These are phyloP conservation scores for Caenorhabditis zanzibari DNA, from an alignment of 2,888 invertebrate species.

Conservation along the genomic window DNA sequence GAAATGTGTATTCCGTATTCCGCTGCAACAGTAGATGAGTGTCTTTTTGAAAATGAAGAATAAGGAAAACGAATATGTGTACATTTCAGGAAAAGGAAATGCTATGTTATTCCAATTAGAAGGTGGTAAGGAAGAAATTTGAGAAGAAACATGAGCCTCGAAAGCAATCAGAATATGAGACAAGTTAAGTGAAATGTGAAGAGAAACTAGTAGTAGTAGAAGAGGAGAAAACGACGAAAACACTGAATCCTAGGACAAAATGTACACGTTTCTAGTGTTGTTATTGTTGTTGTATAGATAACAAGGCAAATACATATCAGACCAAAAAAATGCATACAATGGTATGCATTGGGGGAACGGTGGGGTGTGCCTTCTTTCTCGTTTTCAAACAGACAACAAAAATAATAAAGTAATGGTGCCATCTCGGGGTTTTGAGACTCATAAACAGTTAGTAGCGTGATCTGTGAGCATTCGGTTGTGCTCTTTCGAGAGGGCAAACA, in stretches of 20 bases:
- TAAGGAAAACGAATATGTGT: background rate
- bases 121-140: constrained; percentile 2
- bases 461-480: constrained; percentile 38
- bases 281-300: constrained; percentile 46
- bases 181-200: constrained; percentile 34
- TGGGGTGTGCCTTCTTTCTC: constrained; percentile 33
- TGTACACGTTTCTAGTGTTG: constrained; percentile 22
- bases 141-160: constrained; percentile 2
- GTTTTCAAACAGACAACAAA: constrained; percentile 14
- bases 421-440: constrained; percentile 16
- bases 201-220: constrained; percentile 17
- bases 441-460: constrained; percentile 54
- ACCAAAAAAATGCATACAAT: constrained; percentile 44
- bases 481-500: constrained; percentile 51
- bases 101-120: constrained; percentile 22
- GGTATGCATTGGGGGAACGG: constrained; percentile 26
- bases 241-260: background rate
- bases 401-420: constrained; percentile 14
- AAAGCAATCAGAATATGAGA: constrained; percentile 33
- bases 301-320: constrained; percentile 38
- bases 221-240: background rate
- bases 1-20: constrained; percentile 21
- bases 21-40: constrained; percentile 34
- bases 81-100: constrained; percentile 17
- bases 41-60: constrained; percentile 22